Evolutionary conservation across 2,113 vertebrate species (phyloP).

Genomic region (Pituophis catenifer): DNA sequence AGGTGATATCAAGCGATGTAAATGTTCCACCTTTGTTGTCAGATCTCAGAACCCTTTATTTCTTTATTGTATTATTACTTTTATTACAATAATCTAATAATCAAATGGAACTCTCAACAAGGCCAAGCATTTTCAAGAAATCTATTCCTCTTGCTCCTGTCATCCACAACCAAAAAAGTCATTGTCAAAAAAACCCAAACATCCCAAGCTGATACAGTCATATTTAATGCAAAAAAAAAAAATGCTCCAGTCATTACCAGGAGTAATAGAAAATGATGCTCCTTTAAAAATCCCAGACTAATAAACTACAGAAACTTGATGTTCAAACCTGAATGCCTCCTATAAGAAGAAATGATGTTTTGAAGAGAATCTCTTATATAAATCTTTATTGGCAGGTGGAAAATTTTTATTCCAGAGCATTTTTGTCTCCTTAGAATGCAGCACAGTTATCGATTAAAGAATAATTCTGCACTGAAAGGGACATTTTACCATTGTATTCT

Average conservation of each 20-base stretch:
- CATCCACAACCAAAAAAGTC: background rate
- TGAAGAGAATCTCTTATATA: background rate
- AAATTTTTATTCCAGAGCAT: conserved; percentile 17
- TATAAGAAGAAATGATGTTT: background rate
- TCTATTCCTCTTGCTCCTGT: background rate
- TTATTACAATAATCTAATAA: background rate
- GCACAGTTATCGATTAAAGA: conserved; percentile 18
- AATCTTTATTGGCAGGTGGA: background rate
- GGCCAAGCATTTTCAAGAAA: background rate
- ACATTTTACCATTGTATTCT: background rate
- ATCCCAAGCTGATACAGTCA: background rate
- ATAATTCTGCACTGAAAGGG: background rate
- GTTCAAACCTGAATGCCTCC: conserved; percentile 32
- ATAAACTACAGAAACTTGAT: background rate
- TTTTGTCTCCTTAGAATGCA: background rate
- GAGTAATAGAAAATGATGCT: fast-evolving
- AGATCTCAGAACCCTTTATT: background rate
- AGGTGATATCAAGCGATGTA: background rate
- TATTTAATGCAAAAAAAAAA: background rate
- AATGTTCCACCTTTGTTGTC: background rate
- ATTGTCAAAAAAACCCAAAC: background rate
- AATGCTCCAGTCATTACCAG: background rate
- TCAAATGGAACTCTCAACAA: fast-evolving
- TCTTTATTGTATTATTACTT: background rate
- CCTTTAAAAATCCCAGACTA: background rate